Conservation (phyloP, 2,888 invertebrate genomes). For the Phymatocera aterrima region DNA sequence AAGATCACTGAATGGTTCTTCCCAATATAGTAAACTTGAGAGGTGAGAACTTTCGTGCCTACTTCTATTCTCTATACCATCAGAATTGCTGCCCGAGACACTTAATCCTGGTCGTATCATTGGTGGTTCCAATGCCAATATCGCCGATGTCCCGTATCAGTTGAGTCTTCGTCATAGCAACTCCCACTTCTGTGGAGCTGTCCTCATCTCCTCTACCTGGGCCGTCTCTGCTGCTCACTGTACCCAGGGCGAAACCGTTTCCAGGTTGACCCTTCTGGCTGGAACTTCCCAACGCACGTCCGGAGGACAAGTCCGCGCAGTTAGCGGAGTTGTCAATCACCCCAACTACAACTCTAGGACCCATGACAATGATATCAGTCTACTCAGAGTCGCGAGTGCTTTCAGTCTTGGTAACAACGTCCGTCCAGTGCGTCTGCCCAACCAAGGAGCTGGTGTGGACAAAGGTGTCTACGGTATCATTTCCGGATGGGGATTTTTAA, state of each 20-base stretch:
- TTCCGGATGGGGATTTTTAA: slow-evolving; percentile 34
- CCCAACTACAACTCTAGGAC: slow-evolving; percentile 43
- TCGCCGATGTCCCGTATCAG: slow-evolving; percentile 49
- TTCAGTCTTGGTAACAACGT: slow-evolving; percentile 26
- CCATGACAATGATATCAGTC: slow-evolving; percentile 49
- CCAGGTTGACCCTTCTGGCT: slow-evolving; percentile 40
- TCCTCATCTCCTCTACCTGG: slow-evolving; percentile 35
- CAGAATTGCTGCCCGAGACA: neutral
- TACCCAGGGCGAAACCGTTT: neutral
- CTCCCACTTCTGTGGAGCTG: slow-evolving; percentile 33
- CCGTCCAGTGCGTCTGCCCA: neutral
- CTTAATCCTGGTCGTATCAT: slow-evolving; percentile 47
- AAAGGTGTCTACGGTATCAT: slow-evolving; percentile 23
- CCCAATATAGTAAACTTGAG: no score
- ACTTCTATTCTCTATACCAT: no score
- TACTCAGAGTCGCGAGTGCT: slow-evolving; percentile 46
- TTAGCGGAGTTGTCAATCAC: slow-evolving; percentile 47
- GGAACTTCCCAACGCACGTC: slow-evolving; percentile 46
- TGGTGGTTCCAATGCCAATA: slow-evolving; percentile 47
- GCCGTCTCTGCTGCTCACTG: slow-evolving; percentile 43
- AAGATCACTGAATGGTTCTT: no score
- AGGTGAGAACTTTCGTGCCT: no score
- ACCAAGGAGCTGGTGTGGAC: neutral
- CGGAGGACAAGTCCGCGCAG: slow-evolving; percentile 50
- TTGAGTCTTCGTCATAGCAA: slow-evolving; percentile 14